These are phyloP conservation scores for Drosophila meridionalis DNA, from an alignment of 2,888 invertebrate genomes.

Conservation along the genomic window DNA sequence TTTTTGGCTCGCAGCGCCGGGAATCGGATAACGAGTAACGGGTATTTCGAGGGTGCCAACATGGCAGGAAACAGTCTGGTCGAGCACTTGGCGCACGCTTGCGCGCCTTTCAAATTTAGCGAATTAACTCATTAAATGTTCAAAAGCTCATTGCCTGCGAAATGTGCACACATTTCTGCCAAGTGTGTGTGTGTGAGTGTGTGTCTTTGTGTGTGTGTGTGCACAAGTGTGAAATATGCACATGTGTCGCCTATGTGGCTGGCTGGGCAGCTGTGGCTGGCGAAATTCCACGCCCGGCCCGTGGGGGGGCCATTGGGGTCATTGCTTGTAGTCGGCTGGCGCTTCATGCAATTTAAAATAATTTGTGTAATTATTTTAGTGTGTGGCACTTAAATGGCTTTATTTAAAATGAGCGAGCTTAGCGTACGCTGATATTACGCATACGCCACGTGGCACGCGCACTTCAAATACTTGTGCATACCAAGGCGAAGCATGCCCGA, in stretches of 20 bases:
- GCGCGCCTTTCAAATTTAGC: slow-evolving; percentile 74
- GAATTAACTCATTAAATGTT: slow-evolving; percentile 80
- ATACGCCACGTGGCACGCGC: slow-evolving; percentile 60
- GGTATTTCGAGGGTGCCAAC: slow-evolving; percentile 14
- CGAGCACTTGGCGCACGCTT: slow-evolving; percentile 74
- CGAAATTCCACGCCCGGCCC: slow-evolving; percentile 38
- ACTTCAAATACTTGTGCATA: slow-evolving; percentile 56
- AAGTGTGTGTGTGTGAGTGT: neutral
- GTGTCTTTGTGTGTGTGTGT: slow-evolving; percentile 20
- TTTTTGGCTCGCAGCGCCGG: slow-evolving; percentile 4
- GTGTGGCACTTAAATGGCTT: slow-evolving; percentile 64
- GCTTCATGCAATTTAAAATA: slow-evolving; percentile 79
- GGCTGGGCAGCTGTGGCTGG: slow-evolving; percentile 23
- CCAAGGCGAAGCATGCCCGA: slow-evolving; percentile 32
- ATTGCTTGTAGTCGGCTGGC: slow-evolving; percentile 29
- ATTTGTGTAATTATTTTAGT: slow-evolving; percentile 77
- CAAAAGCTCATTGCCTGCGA: slow-evolving; percentile 76
- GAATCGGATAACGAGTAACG: slow-evolving; percentile 14
- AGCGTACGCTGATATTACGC: slow-evolving; percentile 32
- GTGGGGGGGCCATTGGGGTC: slow-evolving; percentile 33
- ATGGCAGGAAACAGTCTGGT: slow-evolving; percentile 48
- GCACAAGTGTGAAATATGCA: slow-evolving; percentile 55
- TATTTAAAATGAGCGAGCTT: slow-evolving; percentile 45
- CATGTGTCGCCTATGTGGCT: slow-evolving; percentile 48
- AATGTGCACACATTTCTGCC: slow-evolving; percentile 73